Evolutionary conservation across 2,113 vertebrate species (phyloP), one percentile per base, ranked within the genome.

Genomic region (Callionymus lyra): DNA sequence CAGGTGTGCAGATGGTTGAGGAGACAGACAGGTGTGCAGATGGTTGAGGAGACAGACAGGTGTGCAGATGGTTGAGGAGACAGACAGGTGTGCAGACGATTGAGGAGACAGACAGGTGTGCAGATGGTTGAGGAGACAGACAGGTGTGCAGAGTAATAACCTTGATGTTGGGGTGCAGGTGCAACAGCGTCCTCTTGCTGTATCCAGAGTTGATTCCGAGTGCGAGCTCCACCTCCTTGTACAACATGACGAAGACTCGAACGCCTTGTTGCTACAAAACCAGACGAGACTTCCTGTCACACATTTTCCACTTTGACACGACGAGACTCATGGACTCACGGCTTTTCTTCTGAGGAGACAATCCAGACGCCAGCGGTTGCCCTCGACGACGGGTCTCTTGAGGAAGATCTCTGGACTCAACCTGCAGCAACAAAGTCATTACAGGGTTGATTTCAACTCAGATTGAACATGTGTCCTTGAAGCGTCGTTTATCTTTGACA

Each of bases 151-250:
- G 16, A 18, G 32, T 9, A 0, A 57, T 27, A 79, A 94, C 95
- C 94, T 97, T 98, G 56, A 98, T 87, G 72, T 95, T 97, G 41
- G 91, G 88, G 71, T 98, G 91, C 0, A 95, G 84, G 12, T 33
- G 81, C 67, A 82, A 65, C 21, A 98, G 79, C 0, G 91, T 95
- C 47, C 85, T 64, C 79, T 98, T 98, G 87, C 89, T 98, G 52
- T 98, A 98, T 17, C 86, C 92, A 1, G 93, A 97, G 71, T 98
- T 98, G 80, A 98, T 97, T 4, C 93, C 95, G 2, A 98, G 83
- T 10, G 95, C 91, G 5, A 98, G 73, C 70, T 97, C 95, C 62
- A 98, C 91, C 56, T 98, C 95, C 59, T 98, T 97, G 69, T 98
- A 98, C 16, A 98, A 82, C 86, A 98, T 92, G 40, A 98, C 80